Conservation (phyloP, 2,888 invertebrate species). For the Acheta domesticus region DNA sequence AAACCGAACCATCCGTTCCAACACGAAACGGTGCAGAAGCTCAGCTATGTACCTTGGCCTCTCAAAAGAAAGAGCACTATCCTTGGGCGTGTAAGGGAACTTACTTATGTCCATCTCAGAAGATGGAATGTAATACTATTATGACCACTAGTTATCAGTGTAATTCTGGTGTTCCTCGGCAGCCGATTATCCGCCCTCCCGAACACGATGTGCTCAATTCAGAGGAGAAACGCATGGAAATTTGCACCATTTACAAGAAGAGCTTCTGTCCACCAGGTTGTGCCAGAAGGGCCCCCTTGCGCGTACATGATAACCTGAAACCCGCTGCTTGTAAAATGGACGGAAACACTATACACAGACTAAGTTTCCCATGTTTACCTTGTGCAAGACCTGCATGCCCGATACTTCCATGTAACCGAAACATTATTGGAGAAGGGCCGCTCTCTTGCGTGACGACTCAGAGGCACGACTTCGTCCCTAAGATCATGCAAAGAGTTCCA, state of each 20-base stretch:
- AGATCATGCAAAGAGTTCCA: neutral
- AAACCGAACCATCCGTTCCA: neutral
- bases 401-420: neutral
- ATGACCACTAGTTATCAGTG: neutral
- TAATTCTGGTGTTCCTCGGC: too few species aligned
- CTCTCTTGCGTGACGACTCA: neutral
- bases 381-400: neutral
- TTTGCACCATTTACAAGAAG: too few species aligned
- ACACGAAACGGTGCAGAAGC: neutral
- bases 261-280: too few species aligned
- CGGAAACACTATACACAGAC: too few species aligned
- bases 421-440: neutral
- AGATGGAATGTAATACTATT: neutral
- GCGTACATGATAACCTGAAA: too few species aligned
- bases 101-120: neutral
- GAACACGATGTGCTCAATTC: too few species aligned
- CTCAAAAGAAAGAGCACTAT: neutral
- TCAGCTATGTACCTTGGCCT: slow-evolving; percentile 19
- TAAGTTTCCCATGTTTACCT: too few species aligned
- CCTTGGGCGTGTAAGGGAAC: slow-evolving; percentile 20
- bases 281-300: too few species aligned
- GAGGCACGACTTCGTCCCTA: slow-evolving; percentile 3
- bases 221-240: too few species aligned
- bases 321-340: too few species aligned
- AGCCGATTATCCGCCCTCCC: too few species aligned